Base-by-base conservation (phyloP, 2,888 invertebrate species). In the Baccha elongata region DNA sequence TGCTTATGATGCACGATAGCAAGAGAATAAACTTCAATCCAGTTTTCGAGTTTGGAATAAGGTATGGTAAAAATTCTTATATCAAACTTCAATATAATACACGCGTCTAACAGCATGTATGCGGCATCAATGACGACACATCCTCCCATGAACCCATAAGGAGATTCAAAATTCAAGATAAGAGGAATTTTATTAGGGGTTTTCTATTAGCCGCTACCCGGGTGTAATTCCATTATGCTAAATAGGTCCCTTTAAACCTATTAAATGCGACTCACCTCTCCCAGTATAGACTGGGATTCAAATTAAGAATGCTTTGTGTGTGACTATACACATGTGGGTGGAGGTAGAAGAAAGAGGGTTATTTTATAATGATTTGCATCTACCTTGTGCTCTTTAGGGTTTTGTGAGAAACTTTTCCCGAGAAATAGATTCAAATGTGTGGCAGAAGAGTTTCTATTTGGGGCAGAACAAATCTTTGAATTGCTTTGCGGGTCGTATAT, bases 181-280 rank as follows among this genome's bases (percentile, higher is more conserved):
- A 64, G 67, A 76, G 58, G 29, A 52, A 67, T 83, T 81, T 81
- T 81, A 83, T 83, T 73, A 73, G 72, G 83, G 83, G 83, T 83
- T 83, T 83, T 83, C 83, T 83, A 83, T 83, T 83, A 83, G 83
- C 83, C 78, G 78, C 42, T 78, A 78, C 83, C 78, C 67, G 83
- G 72, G 83, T 68, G 44, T 78, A 73, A 83, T 83, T 78, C 78
- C 83, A 83, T 83, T 83, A 83, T 83, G 83, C 83, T 83, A 83
- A 83, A 78, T 78, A 78, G 83, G 83, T 83, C 83, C 83, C 83
- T 78, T 83, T 83, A 83, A 83, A 83, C 83, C 76, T 83, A 83
- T 78, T 83, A 83, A 83, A 76, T 83, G 73, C 68, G 67, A 78
- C 78, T 83, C 83, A 83, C 83, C 68, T 73, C 72, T 64, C 62